These are phyloP conservation scores for Palaemon carinicauda DNA, from an alignment of 1,140 invertebrate species.

Conservation along the genomic window DNA sequence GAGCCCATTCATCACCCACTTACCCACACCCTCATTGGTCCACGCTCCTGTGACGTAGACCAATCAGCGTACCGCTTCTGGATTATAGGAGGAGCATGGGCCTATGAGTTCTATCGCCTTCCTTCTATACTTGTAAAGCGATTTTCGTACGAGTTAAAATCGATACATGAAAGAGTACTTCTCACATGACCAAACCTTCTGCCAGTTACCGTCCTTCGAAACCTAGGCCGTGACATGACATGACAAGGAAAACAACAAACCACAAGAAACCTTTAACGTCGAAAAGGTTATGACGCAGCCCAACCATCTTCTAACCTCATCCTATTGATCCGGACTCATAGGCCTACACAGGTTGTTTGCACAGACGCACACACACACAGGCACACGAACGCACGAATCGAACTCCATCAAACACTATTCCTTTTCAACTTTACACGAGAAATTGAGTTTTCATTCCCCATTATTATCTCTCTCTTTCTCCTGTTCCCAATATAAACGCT, in stretches of 20 bases:
- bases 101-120: conserved; percentile 49
- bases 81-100: conserved; percentile 55
- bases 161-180: conserved; percentile 8
- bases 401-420: not conserved
- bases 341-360: conserved; percentile 49
- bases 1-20: conserved; percentile 49
- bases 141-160: conserved; percentile 21
- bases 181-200: not conserved
- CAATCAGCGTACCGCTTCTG: conserved; percentile 44
- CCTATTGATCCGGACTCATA: conserved; percentile 51
- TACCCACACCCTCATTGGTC: conserved; percentile 53
- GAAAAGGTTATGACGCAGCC: too few species aligned
- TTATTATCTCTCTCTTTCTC: not conserved
- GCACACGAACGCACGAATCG: not conserved
- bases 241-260: conserved; percentile 29
- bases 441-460: not conserved
- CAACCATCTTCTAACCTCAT: conserved; percentile 52
- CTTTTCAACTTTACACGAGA: not conserved
- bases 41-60: conserved; percentile 39
- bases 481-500: not conserved
- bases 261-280: not conserved
- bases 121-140: conserved; percentile 34
- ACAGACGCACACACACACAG: too few species aligned
- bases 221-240: not conserved
- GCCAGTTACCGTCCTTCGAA: not conserved